Percentiles rank a stretch among this genome's conserved stretches.
Conservation (phyloP, 2,888 invertebrate genomes). For the Tribolium freemani region DNA sequence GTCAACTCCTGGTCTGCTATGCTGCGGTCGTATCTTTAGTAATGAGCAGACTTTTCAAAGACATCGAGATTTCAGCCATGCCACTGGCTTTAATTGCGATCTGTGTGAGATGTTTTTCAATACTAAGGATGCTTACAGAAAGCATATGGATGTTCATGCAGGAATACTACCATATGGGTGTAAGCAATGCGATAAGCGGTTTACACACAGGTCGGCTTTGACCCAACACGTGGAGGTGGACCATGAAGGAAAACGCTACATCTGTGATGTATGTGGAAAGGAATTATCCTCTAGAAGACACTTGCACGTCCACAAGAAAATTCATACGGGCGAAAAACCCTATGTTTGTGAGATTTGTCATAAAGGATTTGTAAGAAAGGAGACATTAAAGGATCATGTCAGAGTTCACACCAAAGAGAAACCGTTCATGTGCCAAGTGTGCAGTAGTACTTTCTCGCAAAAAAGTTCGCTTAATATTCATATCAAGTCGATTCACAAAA, state of each 20-base stretch:
- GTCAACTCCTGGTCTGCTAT: too few species aligned
- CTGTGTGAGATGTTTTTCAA: too few species aligned
- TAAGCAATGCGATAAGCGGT: not conserved
- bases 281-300: not conserved
- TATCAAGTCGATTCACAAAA: constrained; percentile 57
- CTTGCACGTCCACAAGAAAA: constrained; percentile 56
- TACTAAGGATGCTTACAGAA: too few species aligned
- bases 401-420: constrained; percentile 70
- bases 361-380: constrained; percentile 62
- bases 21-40: too few species aligned
- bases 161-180: not conserved
- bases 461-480: constrained; percentile 58
- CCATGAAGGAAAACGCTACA: constrained; percentile 1
- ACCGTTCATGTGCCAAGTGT: constrained; percentile 68
- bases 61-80: too few species aligned
- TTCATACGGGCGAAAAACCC: constrained; percentile 54
- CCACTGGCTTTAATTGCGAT: too few species aligned
- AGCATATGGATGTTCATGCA: too few species aligned
- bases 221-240: not conserved
- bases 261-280: constrained; percentile 16
- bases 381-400: constrained; percentile 69
- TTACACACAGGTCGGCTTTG: not conserved
- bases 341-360: constrained; percentile 65
- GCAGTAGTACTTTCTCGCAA: constrained; percentile 61
- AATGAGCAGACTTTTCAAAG: too few species aligned